Evolutionary conservation across 2,113 vertebrate species (phyloP), one percentile per base, ranked within the genome.

Genomic region (Lynx canadensis): DNA sequence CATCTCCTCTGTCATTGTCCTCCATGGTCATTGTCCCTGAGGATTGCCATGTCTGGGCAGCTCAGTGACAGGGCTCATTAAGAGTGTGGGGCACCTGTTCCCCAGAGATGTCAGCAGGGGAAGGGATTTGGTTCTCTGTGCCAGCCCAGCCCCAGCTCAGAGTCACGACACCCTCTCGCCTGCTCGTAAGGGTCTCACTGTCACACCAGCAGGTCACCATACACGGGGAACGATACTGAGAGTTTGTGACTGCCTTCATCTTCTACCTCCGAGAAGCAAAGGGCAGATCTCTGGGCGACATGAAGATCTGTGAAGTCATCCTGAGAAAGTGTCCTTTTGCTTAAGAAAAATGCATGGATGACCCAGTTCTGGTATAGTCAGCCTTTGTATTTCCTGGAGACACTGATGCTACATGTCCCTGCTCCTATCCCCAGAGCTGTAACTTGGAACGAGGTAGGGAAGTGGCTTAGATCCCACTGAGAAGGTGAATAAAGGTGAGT

Each of bases 51-150:
- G 9, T 71, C 69, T 23, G 69, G n/a, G 36, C 19, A 11, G 68
- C 68, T 71, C n/a, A 71, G n/a, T 21, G 68, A 36, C 18, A 68
- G 69, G n/a, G 18, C 68, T 71, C 69, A 71, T 71, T 71, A 71
- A 12, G n/a, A 12, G 19, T 12, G n/a, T 71, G 69, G 33, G n/a
- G n/a, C n/a, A 0, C 5, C 69, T 5, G 9, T 0, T 71, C n/a
- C n/a, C n/a, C 19, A 38, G 69, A 38, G 69, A 71, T 0, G 0
- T 71, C n/a, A 23, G n/a, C n/a, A 23, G 19, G 19, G n/a, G 23
- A 71, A 38, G 9, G 23, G 19, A 23, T 5, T 5, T 21, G 69
- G 69, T 71, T 71, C 8, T 71, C 0, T 2, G 69, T 21, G n/a
- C n/a, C n/a, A 71, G 69, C 69, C 69, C 69, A 71, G 69, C n/a